A percentile compares a stretch with the other conserved stretches of the same genome.
Evolutionary conservation across 2,113 vertebrate species (phyloP).

Genomic region (Aspiorhynchus laticeps): DNA sequence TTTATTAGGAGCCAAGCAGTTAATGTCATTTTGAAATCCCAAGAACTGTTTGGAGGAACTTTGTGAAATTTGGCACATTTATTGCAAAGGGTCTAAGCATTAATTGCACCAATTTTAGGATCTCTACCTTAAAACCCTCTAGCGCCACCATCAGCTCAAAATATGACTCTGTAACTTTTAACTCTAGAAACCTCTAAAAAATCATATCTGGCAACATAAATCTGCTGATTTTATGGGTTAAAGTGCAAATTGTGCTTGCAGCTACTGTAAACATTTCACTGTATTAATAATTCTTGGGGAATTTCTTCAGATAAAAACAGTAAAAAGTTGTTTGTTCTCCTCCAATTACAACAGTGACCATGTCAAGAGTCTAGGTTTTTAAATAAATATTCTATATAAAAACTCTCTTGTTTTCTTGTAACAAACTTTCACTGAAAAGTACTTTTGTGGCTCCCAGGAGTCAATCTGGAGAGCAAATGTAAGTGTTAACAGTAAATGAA

Average conservation of each 20-base stretch:
- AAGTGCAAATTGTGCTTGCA: neutral
- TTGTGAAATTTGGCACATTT: neutral
- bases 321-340: neutral
- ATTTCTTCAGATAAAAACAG: neutral
- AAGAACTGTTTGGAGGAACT: neutral
- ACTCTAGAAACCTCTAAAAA: too few species aligned
- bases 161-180: neutral
- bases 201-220: too few species aligned
- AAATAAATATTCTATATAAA: neutral
- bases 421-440: neutral
- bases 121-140: neutral
- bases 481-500: neutral
- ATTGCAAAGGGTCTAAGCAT: neutral
- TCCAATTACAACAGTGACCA: neutral
- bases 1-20: neutral
- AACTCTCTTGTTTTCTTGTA: neutral
- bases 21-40: neutral
- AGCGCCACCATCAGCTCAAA: neutral
- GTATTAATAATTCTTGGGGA: neutral
- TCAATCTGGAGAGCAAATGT: neutral
- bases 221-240: neutral
- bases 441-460: neutral
- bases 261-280: neutral
- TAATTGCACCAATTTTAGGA: neutral
- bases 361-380: neutral